Evolutionary conservation across 2,888 invertebrate species (phyloP), one percentile per base, ranked within the genome.

Genomic region (Agrenia bidenticulata): DNA sequence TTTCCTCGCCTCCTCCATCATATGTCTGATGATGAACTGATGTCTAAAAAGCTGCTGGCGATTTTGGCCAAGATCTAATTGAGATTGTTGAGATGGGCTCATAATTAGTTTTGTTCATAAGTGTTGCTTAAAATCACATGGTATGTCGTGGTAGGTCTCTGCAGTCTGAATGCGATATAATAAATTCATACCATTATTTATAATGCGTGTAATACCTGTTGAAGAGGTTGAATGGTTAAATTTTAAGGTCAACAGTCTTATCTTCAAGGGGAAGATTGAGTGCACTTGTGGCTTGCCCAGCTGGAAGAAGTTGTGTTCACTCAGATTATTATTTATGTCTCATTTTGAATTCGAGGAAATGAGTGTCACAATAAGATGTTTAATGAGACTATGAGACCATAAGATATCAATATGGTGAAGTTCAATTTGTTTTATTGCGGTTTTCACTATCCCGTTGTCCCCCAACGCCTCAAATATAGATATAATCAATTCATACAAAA

Each of bases 341-440:
- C 5, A 45, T 17, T 45, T 45, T 45, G 15, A 5, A 9, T 9
- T 17, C 5, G 45, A 45, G 45, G 45, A 45, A 45, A 45, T 45
- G 45, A 45, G 45, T 45, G 45, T 45, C 45, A 45, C n/a, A 45
- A 32, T 5, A 15, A 5, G 39, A 21, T 42, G n/a, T n/a, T n/a
- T n/a, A n/a, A n/a, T n/a, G n/a, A n/a, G n/a, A 41, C 41, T 2
- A 13, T 41, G 17, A 19, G 42, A 57, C 57, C 23, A 7, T 26
- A 21, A 57, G 1, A 23, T 15, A 57, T 23, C 17, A 53, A 32
- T 45, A 17, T 45, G 45, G 45, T 15, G n/a, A 45, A 45, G n/a
- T 32, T 32, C 45, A 45, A 45, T 45, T 45, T 45, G 45, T 45
- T 45, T 45, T 45, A 45, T 45, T 45, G 45, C 45, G 45, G 45